Percentiles rank a stretch among this genome's conserved stretches.
Conservation (phyloP, 1,140 invertebrate genomes). For the Drosophila triauraria region DNA sequence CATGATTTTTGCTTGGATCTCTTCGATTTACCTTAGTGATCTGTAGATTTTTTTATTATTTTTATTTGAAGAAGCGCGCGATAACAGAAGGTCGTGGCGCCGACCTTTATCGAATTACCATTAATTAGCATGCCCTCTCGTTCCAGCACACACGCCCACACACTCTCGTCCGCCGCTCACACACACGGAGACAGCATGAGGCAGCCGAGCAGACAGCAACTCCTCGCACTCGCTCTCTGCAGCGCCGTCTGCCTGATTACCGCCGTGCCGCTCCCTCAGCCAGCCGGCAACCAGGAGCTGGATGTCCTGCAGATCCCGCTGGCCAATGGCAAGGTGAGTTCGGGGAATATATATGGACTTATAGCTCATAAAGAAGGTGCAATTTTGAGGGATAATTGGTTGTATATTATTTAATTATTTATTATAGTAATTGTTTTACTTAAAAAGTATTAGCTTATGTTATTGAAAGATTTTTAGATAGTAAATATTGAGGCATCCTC, state of each 20-base stretch:
- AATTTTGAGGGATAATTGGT: no score
- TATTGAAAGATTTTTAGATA: no score
- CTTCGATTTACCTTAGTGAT: no score
- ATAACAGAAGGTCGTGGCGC: constrained; percentile 25
- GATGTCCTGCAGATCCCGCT: constrained; percentile 81
- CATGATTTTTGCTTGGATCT: constrained; percentile 8
- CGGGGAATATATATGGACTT: no score
- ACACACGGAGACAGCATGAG: constrained; percentile 61
- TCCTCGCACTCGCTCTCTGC: constrained; percentile 63
- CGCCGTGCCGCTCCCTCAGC: constrained; percentile 73
- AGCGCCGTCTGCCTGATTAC: constrained; percentile 63
- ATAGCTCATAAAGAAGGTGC: no score
- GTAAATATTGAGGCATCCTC: not conserved
- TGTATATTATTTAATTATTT: no score
- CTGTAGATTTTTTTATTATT: not conserved
- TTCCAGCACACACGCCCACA: constrained; percentile 23
- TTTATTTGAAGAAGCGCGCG: constrained; percentile 7
- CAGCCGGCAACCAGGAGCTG: constrained; percentile 72
- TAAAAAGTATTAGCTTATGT: no score
- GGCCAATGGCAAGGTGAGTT: constrained; percentile 81
- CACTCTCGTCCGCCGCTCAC: not conserved
- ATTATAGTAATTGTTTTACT: no score
- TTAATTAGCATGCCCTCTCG: constrained; percentile 43
- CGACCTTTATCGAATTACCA: constrained; percentile 35
- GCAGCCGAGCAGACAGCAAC: constrained; percentile 65